These are phyloP conservation scores for Odobenus rosmarus DNA, from an alignment of 2,113 vertebrate genomes.

Conservation along the genomic window DNA sequence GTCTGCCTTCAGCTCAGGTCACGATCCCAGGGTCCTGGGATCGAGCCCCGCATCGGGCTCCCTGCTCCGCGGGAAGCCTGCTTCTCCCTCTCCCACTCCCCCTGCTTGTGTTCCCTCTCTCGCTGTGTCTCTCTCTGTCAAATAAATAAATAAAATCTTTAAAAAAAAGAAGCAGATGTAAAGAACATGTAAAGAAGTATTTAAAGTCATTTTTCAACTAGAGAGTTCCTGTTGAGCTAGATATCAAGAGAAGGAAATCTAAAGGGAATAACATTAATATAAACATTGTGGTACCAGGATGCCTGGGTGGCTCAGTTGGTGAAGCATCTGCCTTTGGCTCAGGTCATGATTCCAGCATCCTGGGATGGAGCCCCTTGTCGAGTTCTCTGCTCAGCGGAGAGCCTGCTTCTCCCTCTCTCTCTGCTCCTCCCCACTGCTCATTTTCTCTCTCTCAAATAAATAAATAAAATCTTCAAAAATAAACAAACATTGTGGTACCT, in stretches of 20 bases:
- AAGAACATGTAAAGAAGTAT: neutral
- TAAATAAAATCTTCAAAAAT: neutral
- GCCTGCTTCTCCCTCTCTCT: neutral
- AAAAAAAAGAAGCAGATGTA: neutral
- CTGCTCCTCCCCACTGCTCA: neutral
- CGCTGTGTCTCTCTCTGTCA: too few species aligned
- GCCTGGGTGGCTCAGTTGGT: neutral
- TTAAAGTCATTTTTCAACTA: neutral
- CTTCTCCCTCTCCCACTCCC: too few species aligned
- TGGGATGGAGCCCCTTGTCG: fast-evolving
- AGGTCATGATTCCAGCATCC: neutral
- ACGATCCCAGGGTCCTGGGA: too few species aligned
- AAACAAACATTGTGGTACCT: neutral
- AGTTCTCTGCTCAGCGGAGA: too few species aligned
- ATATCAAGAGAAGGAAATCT: constrained; percentile 3
- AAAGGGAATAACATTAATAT: neutral
- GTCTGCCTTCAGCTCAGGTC: too few species aligned
- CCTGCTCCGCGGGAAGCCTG: too few species aligned
- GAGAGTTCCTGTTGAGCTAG: neutral
- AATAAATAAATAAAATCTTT: too few species aligned
- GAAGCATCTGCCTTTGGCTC: neutral
- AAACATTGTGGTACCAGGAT: neutral
- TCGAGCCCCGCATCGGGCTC: too few species aligned
- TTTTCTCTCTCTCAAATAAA: neutral
- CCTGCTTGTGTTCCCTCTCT: too few species aligned